Base-by-base conservation (phyloP, 2,113 vertebrate species). In the Lipophrys pholis region DNA sequence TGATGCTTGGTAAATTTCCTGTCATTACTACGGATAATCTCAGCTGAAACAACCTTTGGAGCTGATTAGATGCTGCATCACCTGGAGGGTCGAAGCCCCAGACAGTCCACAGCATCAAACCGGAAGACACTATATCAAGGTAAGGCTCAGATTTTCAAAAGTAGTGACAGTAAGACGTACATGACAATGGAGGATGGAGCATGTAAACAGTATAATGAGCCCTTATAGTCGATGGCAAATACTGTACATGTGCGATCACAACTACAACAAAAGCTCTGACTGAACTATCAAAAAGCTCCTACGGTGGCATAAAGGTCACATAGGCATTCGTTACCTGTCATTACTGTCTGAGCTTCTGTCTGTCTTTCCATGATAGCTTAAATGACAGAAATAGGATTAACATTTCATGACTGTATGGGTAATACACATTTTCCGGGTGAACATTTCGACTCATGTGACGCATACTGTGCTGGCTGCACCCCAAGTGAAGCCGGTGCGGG, bases 301-400 rank as follows among this genome's bases (percentile, higher is more conserved):
- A 83, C 69, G 54, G 57, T 6, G 49, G 52, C 62, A 43, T 38
- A 9, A 54, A 66, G 73, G 55, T 70, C 82, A 64, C 49, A 43
- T 46, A 63, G 54, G 52, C 55, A 59, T 84, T 49, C 51, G 80
- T 87, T 94, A 94, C 93, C 94, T 93, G 87, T 92, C 91, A 55
- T 89, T 88, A 90, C 84, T 83, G 82, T 88, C 91, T 87, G 78
- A 73, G 73, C 85, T 68, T 84, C 89, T 87, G 72, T 92, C 86
- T 82, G 91, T 79, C 77, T 90, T 93, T 93, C 91, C 90, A 57
- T 89, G 91, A 84, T 87, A 86, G 91, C 93, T 94, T 94, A 41
- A 93, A 93, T 54, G 75, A 94, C 84, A 93, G 64, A 93, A 90
- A 93, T 38, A 65, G 72, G 66, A 86, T 78, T 66, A 66, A 89